Base-by-base conservation (phyloP, 2,113 vertebrate genomes). In the Scolopax mira region DNA sequence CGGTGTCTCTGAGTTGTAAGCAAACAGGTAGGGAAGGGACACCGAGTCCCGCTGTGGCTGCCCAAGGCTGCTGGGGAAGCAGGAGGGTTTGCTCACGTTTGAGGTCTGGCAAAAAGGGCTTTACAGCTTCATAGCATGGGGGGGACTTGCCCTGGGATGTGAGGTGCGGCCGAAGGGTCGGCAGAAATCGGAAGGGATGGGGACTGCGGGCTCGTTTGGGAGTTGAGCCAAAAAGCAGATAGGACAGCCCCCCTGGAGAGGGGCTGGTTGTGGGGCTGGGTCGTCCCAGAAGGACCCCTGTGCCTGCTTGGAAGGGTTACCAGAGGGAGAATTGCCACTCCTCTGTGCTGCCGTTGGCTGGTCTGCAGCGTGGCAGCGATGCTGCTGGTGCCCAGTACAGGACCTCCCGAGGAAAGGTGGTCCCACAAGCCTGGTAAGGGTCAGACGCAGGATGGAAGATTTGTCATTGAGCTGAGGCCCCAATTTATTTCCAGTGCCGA, bases 41-140 rank as follows among this genome's bases (percentile, higher is more conserved):
- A 1, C 25, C 0, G 0, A 9, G 31, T 28, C 46, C 35, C 0
- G 0, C 49, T 21, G 54, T 4, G 21, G 10, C 22, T 77, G 23
- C 19, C 35, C 31, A 67, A 6, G 44, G 44, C 25, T 89, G 7
- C 22, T 2, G 35, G 72, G 15, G 15, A 21, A 54, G 75, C 24
- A 10, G 72, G n/a, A 86, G 12, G 0, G 1, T 74, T 62, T 61
- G 13, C 14, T 73, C 13, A 31, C 57, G 25, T 10, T 77, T 17
- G 39, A 27, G 18, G 10, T 25, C 51, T 46, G 28, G 7, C 51
- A 60, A 41, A 46, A 85, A 25, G 51, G 42, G 14, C 37, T 90
- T 71, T 31, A 8, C 4, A 4, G 7, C 11, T 72, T 55, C 30
- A 25, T 33, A 18, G 10, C 1, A 0, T 13, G 25, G 24, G 1